A percentile compares a stretch with the other conserved stretches of the same genome.
These are phyloP conservation scores for Eumaeus atala DNA, from an alignment of 1,140 invertebrate species.

Conservation along the genomic window DNA sequence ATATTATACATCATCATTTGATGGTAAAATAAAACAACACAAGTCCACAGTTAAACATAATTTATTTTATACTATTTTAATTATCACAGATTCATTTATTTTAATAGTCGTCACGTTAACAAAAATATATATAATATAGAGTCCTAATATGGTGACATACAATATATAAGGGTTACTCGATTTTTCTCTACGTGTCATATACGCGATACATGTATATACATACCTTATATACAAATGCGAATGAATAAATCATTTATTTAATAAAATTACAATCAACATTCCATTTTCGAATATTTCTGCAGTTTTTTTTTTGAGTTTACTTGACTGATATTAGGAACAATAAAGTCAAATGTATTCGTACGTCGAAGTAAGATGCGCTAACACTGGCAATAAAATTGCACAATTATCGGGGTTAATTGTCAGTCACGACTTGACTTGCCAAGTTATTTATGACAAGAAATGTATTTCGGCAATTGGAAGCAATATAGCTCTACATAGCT, in stretches of 20 bases:
- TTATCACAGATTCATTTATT: slow-evolving; percentile 74
- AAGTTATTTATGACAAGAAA: too few species aligned
- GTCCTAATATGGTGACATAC: slow-evolving; percentile 53
- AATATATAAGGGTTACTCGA: slow-evolving; percentile 39
- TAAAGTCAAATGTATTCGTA: neutral
- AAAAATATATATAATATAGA: slow-evolving; percentile 64
- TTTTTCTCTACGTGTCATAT: slow-evolving; percentile 25
- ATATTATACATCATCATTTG: too few species aligned
- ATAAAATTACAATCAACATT: slow-evolving; percentile 10
- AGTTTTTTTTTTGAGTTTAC: slow-evolving; percentile 7
- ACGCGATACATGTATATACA: slow-evolving; percentile 60
- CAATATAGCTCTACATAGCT: too few species aligned
- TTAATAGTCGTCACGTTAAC: slow-evolving; percentile 72
- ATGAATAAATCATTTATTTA: slow-evolving; percentile 21
- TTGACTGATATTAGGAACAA: slow-evolving; percentile 1
- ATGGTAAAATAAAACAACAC: slow-evolving; percentile 31
- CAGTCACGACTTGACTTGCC: too few species aligned
- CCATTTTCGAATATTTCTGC: slow-evolving; percentile 5
- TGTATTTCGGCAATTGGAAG: too few species aligned
- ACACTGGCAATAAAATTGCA: too few species aligned
- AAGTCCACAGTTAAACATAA: slow-evolving; percentile 70
- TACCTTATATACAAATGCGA: slow-evolving; percentile 48
- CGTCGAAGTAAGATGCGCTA: too few species aligned
- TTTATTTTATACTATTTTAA: slow-evolving; percentile 74
- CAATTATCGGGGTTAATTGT: too few species aligned